Base-by-base conservation (phyloP, 2,797 vertebrate genomes). In the Kryptopterus vitreolus region DNA sequence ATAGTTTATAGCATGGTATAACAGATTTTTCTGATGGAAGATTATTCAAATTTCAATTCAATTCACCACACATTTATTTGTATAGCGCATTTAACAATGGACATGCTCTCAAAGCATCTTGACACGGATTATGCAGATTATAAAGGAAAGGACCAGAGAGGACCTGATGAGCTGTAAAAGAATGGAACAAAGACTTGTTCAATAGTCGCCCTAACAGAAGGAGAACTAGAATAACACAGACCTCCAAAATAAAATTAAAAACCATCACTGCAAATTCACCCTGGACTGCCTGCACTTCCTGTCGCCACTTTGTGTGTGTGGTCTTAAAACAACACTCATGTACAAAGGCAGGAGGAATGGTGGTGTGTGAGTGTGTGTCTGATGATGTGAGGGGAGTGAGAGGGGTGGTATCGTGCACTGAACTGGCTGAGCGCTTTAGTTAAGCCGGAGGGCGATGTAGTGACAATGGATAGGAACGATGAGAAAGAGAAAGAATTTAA, bases 311-410 rank as follows among this genome's bases (percentile, higher is more conserved):
- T n/a, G n/a, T n/a, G n/a, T n/a, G 35, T 55, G 4, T 87, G 88
- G 50, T 16, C 69, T 48, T 53, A 55, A n/a, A 55, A 72, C 50
- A 72, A 55, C 69, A 55, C 69, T 53, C 31, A 15, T 86, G 79
- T 84, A 66, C 71, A 58, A 46, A 48, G 57, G 10, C 43, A 46
- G 0, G 38, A 76, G 73, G 73, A 48, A 61, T 24, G 76, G 53
- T 43, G 33, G 94, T 77, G 93, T 81, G 88, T 0, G 88, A 92
- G 24, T 91, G 90, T 46, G 88, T 91, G 38, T 61, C 8, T 38
- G 61, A 82, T 61, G 70, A 79, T 70, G 71, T 78, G 63, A 69
- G 53, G 15, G 29, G 48, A 61, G 61, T 29, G 61, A 82, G 62
- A 82, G 12, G n/a, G 29, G 26, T 57, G 68, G 26, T 57, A 55